Evolutionary conservation across 2,888 invertebrate species (phyloP), one percentile per base, ranked within the genome.

Genomic region (Troilus luridus): DNA sequence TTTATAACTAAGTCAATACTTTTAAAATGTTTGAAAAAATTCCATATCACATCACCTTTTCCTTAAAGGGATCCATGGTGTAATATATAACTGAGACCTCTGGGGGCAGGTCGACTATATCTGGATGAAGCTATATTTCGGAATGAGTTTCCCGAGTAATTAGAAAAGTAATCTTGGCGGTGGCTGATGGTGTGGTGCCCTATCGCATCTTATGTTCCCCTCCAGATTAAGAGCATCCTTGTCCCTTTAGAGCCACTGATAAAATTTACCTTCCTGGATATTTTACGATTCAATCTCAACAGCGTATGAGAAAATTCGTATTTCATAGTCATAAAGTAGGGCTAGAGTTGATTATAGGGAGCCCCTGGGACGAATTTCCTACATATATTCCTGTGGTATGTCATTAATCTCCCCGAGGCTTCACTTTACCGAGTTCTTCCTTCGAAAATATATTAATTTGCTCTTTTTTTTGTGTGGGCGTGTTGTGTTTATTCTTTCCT

Each of bases 151-250:
- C 56, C 54, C 21, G 56, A 85, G 54, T 85, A 85, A 85, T 85
- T 85, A 85, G 54, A 85, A 85, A 85, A 85, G 85, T 85, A 85
- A 85, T 85, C 56, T 58, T n/a, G n/a, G 9, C n/a, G 56, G 54
- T 21, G n/a, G 21, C 85, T 85, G 19, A n/a, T 12, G 85, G 72
- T 77, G 72, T 41, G 72, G 72, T 77, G 72, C 72, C 41, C 85
- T 85, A 85, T 85, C 85, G 85, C 56, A n/a, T 85, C 85, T 85
- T 85, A 85, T 58, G 56, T 85, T 58, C 85, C 85, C 21, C 85
- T 85, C 17, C 56, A 85, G 85, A 85, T 85, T 85, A 85, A 58
- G 56, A 77, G 85, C 10, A 85, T 85, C 54, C 85, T 85, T 56
- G 21, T 56, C 85, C 85, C 56, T 77, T 77, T 77, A 77, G 72